These are phyloP conservation scores for Petromus typicus DNA, from an alignment of 2,113 vertebrate genomes.

Conservation along the genomic window DNA sequence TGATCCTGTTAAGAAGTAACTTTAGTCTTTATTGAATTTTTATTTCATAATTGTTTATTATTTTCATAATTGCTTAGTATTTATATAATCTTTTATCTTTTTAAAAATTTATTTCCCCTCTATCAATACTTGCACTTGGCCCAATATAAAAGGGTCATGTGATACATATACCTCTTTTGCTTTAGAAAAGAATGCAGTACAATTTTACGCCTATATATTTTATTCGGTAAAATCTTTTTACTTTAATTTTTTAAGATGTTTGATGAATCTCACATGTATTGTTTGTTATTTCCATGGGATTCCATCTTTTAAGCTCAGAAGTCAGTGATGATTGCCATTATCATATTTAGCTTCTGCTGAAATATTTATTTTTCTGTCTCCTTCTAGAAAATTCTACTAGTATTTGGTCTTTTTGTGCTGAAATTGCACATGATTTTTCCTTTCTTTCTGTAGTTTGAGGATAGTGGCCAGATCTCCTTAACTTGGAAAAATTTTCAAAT, in stretches of 20 bases:
- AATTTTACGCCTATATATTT: not conserved
- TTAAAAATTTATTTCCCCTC: not conserved
- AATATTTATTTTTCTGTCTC: not conserved
- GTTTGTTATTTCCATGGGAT: not conserved
- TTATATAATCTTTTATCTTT: conserved; percentile 33
- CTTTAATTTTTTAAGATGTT: not conserved
- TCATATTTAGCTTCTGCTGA: not conserved
- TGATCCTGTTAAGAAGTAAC: too few relatives aligned
- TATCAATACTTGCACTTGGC: not conserved
- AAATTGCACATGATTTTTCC: not conserved
- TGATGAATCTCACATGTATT: not conserved
- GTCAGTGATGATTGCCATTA: not conserved
- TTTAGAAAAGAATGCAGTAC: not conserved
- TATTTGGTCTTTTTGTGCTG: not conserved
- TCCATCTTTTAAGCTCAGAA: not conserved
- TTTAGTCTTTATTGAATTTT: too few relatives aligned
- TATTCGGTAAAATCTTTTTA: not conserved
- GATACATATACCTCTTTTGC: not conserved
- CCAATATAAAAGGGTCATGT: not conserved
- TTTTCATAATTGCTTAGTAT: too few relatives aligned
- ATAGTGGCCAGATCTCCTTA: not conserved
- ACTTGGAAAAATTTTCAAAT: not conserved
- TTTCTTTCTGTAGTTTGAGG: not conserved
- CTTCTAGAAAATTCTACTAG: not conserved
- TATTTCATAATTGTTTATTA: too few relatives aligned